Conservation (phyloP, 2,888 invertebrate species). For the Eilema depressum region DNA sequence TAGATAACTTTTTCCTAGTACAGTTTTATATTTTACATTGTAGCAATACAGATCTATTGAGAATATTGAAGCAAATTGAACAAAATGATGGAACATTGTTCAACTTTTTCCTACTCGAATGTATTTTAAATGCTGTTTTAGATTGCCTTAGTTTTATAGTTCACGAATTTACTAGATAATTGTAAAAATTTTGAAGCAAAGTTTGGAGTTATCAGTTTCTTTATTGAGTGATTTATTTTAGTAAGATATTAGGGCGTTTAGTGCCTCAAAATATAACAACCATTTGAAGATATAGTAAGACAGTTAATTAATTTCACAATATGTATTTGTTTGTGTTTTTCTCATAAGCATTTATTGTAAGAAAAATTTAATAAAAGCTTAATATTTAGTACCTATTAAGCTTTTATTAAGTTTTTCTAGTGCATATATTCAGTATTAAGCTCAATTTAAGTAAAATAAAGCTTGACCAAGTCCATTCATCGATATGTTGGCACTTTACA, state of each 20-base stretch:
- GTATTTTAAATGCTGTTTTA: not conserved
- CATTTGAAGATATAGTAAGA: too few relatives aligned
- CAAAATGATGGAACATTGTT: slow-evolving; percentile 32
- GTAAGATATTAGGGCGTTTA: too few relatives aligned
- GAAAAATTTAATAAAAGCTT: too few relatives aligned
- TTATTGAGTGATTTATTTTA: too few relatives aligned
- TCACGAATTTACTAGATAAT: not conserved
- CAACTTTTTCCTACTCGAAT: slow-evolving; percentile 1
- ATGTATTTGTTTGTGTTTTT: too few relatives aligned
- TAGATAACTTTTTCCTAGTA: not conserved
- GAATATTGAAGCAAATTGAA: not conserved
- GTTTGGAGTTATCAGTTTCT: not conserved
- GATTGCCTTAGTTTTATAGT: not conserved
- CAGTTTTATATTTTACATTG: slow-evolving; percentile 2
- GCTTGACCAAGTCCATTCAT: slow-evolving; percentile 40
- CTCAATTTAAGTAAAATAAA: not conserved
- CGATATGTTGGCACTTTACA: slow-evolving; percentile 45
- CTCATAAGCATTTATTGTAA: too few relatives aligned
- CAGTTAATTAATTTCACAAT: too few relatives aligned
- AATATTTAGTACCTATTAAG: too few relatives aligned
- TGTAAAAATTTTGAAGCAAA: too few relatives aligned
- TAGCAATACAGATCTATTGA: not conserved
- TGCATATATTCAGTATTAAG: too few relatives aligned
- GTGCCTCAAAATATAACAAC: too few relatives aligned
- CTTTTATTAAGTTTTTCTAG: too few relatives aligned